Evolutionary conservation across 2,113 vertebrate genomes (phyloP), one percentile per base, ranked within the genome.

Genomic region (Megaleporinus macrocephalus): DNA sequence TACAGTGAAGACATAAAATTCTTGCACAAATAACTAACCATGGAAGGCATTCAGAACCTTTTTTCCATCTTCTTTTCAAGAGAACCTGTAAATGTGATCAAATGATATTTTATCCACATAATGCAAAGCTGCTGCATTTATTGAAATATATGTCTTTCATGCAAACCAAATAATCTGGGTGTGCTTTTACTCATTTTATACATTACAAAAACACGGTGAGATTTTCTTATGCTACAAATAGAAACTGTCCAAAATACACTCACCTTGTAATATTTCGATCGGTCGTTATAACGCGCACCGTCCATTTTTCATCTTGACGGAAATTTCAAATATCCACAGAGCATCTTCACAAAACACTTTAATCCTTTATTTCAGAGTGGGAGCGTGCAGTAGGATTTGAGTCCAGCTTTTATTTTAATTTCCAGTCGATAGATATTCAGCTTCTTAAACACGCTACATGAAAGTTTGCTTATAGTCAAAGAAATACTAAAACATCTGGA

Each of bases 1-100:
- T 36, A 41, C 44, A 74, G 30, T 41, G 33, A 82, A 62, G 5
- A 62, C 26, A 70, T 30, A 76, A 83, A 77, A 71, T 63, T 86
- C 76, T 79, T 84, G 55, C 27, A 83, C 73, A 80, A 76, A 83
- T n/a, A 80, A 86, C 83, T 88, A 88, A 88, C 87, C 87, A 82
- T 86, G 80, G 24, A 77, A 73, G 63, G 81, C 76, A 80, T 85
- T 82, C 63, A 80, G 72, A 73, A 85, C n/a, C 33, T 61, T 49
- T 69, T 82, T 78, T 85, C 81, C 24, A 24, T 83, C 82, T 83
- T 84, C 82, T 53, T 51, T 61, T 70, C 73, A 20, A 68, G 53
- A 36, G 71, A 53, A 85, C 83, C 86, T 87, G 83, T 51, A 83
- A 85, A 87, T 73, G 63, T 65, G 76, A 85, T 69, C 41, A 29